Conservation (phyloP, 2,113 vertebrate genomes). For the Myanophis thanlyinensis region DNA sequence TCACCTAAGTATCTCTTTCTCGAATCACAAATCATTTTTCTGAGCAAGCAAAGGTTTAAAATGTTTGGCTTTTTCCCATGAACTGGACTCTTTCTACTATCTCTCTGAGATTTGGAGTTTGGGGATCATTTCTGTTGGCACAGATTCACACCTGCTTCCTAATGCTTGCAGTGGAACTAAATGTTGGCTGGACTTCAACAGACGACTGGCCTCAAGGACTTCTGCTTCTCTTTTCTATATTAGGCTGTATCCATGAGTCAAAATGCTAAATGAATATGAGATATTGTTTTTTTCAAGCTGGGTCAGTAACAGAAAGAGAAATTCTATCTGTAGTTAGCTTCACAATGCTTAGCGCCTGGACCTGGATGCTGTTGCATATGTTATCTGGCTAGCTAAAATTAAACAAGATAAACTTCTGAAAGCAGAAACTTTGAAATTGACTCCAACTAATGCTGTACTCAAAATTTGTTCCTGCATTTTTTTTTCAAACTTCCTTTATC, state of each 20-base stretch:
- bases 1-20: background rate
- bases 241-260: background rate
- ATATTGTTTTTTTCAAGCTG: background rate
- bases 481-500: background rate
- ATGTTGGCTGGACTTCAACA: background rate
- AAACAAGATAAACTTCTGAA: background rate
- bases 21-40: conserved; percentile 11
- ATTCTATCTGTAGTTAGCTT: conserved; percentile 31
- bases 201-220: background rate
- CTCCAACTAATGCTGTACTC: background rate
- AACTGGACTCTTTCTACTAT: background rate
- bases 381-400: background rate
- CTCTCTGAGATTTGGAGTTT: background rate
- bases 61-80: background rate
- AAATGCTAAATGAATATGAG: background rate
- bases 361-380: background rate
- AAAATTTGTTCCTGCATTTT: background rate
- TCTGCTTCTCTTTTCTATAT: conserved; percentile 2
- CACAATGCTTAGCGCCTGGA: background rate
- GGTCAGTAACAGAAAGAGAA: conserved; percentile 2
- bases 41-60: conserved; percentile 28
- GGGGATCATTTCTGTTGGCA: background rate
- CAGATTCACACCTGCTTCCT: background rate
- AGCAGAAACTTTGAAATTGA: background rate
- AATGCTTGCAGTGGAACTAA: background rate